Evolutionary conservation across 1,140 invertebrate genomes (phyloP), one percentile per base, ranked within the genome.

Genomic region (Anastrepha obliqua): DNA sequence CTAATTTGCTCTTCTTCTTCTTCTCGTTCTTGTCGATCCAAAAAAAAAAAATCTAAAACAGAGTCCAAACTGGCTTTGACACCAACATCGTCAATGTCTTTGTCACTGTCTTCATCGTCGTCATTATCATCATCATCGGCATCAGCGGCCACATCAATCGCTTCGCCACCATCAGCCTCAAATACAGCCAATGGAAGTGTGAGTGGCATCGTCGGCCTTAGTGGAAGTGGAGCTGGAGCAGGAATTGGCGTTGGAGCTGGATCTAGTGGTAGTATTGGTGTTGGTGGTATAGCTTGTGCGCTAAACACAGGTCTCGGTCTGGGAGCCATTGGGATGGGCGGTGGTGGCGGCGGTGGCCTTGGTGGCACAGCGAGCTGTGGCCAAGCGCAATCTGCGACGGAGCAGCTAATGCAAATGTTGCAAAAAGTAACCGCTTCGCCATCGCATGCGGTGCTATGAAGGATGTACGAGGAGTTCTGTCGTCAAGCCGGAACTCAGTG

Each of bases 1-100:
- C 91, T 93, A 93, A 93, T 93, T 88, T 89, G 91, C 91, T 92
- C 90, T 92, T 92, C 92, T 92, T 90, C 92, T 92, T 91, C 91
- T 92, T 90, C 88, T 87, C 88, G 86, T 86, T 81, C 74, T 81
- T 81, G 85, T 65, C 58, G 51, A 58, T 87, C 59, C 58, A 59
- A 85, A 81, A 81, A 81, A 81, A 81, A 81, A 55, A 81, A 81
- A 51, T 42, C 17, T 20, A 51, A 7, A 88, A 87, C 90, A 92
- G 92, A 92, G 92, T 91, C 91, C 90, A 92, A 92, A 88, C 90
- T 91, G 89, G 89, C 90, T 90, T 89, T 92, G 91, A 92, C 91
- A 89, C 91, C 90, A 88, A 91, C 91, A 78, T 81, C 74, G n/a
- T 81, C 74, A 20, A 81, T 81, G 74, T 81, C 74, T 55, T 55